A percentile compares a stretch with the other conserved stretches of the same genome.
Conservation (phyloP, 2,797 vertebrate species). For the Microcaecilia unicolor region DNA sequence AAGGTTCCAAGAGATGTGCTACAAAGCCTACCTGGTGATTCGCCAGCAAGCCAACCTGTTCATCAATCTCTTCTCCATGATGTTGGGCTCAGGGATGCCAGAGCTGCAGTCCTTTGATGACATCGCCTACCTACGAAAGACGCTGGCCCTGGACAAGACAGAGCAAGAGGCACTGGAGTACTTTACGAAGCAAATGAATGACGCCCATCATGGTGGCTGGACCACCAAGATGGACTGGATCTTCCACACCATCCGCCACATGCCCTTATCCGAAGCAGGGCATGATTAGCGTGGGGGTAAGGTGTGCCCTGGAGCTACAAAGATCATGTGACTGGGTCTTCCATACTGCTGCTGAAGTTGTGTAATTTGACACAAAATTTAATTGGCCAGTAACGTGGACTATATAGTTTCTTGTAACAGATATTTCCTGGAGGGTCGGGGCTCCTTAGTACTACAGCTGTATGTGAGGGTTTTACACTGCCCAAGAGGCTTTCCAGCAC, state of each 20-base stretch:
- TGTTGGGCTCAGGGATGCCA: constrained; percentile 70
- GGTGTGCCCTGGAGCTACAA: too few species aligned
- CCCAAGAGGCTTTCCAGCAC: too few species aligned
- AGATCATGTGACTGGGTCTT: background rate
- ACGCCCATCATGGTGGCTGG: constrained; percentile 66
- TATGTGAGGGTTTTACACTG: too few species aligned
- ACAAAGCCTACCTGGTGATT: constrained; percentile 63
- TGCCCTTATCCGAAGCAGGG: constrained; percentile 28
- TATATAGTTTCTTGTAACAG: too few species aligned
- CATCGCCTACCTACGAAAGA: constrained; percentile 70
- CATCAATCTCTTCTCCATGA: constrained; percentile 75
- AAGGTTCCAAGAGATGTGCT: constrained; percentile 72
- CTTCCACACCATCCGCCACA: constrained; percentile 67
- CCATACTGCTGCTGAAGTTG: background rate
- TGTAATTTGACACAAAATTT: too few species aligned
- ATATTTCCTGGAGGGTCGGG: too few species aligned
- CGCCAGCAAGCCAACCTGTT: constrained; percentile 65
- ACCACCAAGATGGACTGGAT: constrained; percentile 76
- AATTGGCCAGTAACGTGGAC: too few species aligned
- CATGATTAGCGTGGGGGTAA: background rate
- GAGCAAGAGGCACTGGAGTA: constrained; percentile 68
- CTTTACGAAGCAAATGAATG: constrained; percentile 71
- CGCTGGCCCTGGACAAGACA: constrained; percentile 61
- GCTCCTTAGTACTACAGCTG: too few species aligned
- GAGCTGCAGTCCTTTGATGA: constrained; percentile 75